Base-by-base conservation (phyloP, 2,113 vertebrate species). In the Peromyscus polionotus region DNA sequence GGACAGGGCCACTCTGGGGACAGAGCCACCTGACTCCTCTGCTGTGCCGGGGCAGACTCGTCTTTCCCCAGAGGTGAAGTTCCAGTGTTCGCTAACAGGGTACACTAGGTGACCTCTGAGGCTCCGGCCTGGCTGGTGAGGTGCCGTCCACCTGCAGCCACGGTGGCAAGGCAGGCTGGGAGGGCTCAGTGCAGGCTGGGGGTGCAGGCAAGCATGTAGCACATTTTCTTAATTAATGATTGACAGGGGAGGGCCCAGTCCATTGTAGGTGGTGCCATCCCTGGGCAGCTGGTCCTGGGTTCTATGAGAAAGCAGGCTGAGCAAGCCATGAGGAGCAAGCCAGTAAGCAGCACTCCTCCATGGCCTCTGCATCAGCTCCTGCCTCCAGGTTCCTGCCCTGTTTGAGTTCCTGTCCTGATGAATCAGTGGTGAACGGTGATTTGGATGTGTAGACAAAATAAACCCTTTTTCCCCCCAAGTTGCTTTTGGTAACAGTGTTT, bases 41-140 rank as follows among this genome's bases (percentile, higher is more conserved):
- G 24, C 17, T 16, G 36, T 7, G 22, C 16, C 31, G 3, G 0
- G 7, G 85, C 36, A 54, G 33, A n/a, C 36, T 1, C 51, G 45
- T n/a, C 63, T 61, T 33, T 26, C 17, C 54, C 6, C 0, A 12
- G 20, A 54, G 54, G 20, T 14, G 61, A 84, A 11, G 24, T 26
- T 76, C 3, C 0, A 2, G 10, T 68, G 36, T 45, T 48, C 1
- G 0, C 0, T 10, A 59, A 54, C 67, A 24, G 1, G 2, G 39
- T 33, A 59, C 22, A 31, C 59, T 6, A 5, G 19, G 19, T 19
- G 61, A 36, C 36, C 51, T 10, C 36, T 20, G 9, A 45, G 6
- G 26, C 42, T 26, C 73, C 13, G 33, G 16, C 39, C 4, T 39
- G 31, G 7, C 75, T 39, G 28, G 48, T 1, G 0, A 91, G 12